These are phyloP conservation scores for Cryptotermes secundus DNA, from an alignment of 1,140 invertebrate species.

Conservation along the genomic window DNA sequence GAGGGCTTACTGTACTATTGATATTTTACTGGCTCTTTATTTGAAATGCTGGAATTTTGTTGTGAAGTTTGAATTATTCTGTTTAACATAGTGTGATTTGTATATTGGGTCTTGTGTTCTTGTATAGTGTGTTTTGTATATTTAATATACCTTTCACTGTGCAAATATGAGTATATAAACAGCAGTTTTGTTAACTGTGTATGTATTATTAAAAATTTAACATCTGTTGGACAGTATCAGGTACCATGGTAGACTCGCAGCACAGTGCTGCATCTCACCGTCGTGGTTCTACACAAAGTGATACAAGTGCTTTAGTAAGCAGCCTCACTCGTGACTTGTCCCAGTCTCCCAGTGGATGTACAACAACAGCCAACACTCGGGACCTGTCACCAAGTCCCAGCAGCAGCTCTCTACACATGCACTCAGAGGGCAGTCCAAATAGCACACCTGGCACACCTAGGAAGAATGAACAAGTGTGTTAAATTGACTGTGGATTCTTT, in stretches of 20 bases:
- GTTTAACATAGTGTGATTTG: not conserved
- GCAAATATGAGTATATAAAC: not conserved
- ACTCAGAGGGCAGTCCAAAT: slow-evolving; percentile 46
- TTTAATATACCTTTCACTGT: not conserved
- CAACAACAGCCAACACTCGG: slow-evolving; percentile 54
- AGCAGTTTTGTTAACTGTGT: too few species aligned
- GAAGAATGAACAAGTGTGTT: slow-evolving; percentile 22
- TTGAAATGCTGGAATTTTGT: not conserved
- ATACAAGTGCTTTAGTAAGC: slow-evolving; percentile 65
- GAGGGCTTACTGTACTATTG: too few species aligned
- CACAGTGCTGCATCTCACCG: slow-evolving; percentile 50
- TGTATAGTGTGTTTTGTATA: not conserved
- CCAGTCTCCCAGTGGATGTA: slow-evolving; percentile 51
- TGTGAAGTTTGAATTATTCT: not conserved
- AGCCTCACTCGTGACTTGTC: slow-evolving; percentile 61
- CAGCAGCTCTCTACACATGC: slow-evolving; percentile 57
- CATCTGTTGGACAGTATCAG: slow-evolving; percentile 18
- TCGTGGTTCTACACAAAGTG: slow-evolving; percentile 61
- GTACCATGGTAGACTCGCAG: slow-evolving; percentile 26
- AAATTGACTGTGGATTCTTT: not conserved
- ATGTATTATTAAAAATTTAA: too few species aligned
- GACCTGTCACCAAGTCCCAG: slow-evolving; percentile 63
- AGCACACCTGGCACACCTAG: slow-evolving; percentile 30
- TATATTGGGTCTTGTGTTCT: not conserved
- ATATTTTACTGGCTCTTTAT: too few species aligned